phyloP scores from a whole-genome alignment of 1,140 invertebrate genomes.

The Rhysida immarginata region DNA sequence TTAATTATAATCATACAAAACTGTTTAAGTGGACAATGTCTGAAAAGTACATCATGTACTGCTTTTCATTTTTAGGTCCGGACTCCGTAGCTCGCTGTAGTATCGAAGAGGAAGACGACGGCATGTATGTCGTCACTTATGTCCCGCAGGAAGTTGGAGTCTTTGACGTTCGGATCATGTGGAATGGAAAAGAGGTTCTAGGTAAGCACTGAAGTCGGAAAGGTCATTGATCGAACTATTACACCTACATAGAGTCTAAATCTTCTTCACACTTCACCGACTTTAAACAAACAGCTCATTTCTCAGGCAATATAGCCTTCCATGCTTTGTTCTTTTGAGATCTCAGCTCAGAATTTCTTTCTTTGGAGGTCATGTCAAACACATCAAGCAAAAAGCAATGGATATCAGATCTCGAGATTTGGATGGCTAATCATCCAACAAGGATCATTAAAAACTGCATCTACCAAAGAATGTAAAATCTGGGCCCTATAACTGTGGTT shows the following conservation, averaged over 20 bases:
- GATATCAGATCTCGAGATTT: no score
- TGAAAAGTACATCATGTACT: background rate
- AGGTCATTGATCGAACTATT: background rate
- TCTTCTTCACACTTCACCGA: background rate
- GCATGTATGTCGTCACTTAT: constrained; percentile 46
- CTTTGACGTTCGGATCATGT: constrained; percentile 52
- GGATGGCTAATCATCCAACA: no score
- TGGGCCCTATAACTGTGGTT: no score
- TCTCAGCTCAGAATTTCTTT: no score
- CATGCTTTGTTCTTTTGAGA: background rate
- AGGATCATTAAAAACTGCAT: no score
- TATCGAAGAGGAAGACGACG: constrained; percentile 36
- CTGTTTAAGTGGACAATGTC: no score
- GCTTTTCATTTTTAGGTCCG: constrained; percentile 32
- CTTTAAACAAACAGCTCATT: background rate
- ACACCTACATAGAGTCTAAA: background rate
- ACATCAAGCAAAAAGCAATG: no score
- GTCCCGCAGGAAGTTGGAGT: constrained; percentile 51
- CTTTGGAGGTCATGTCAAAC: no score
- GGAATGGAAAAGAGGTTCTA: constrained; percentile 47
- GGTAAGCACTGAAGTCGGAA: constrained; percentile 22
- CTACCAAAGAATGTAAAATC: no score
- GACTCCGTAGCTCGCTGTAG: constrained; percentile 46
- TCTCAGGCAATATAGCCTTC: background rate
- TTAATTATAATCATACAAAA: no score